Evolutionary conservation across 2,888 invertebrate genomes (phyloP).

Genomic region (Dasysyrphus tricinctus): DNA sequence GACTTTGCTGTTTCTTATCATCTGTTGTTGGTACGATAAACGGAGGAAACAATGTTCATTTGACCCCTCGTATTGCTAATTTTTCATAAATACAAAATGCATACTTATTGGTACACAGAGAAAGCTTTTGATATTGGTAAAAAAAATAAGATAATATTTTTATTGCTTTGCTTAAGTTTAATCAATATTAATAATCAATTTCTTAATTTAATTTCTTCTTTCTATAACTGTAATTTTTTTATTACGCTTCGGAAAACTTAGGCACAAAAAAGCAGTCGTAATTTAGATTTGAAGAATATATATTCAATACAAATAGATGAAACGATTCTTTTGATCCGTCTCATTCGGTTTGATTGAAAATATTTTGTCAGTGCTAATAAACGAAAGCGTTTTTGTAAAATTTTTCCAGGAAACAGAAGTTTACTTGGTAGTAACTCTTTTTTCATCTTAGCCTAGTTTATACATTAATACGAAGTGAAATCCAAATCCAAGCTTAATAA

Average conservation of each 20-base stretch:
- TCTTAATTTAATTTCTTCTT: constrained; percentile 1
- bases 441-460: background rate
- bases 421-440: no score
- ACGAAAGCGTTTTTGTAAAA: no score
- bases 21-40: background rate
- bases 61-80: background rate
- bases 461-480: no score
- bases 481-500: no score
- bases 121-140: background rate
- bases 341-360: background rate
- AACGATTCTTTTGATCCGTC: background rate
- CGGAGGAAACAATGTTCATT: background rate
- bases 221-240: background rate
- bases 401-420: no score
- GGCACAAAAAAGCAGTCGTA: background rate
- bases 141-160: background rate
- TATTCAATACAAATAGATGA: background rate
- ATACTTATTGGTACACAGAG: background rate
- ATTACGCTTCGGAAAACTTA: background rate
- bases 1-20: background rate
- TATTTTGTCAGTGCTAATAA: no score
- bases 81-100: background rate
- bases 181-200: constrained; percentile 9
- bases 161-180: constrained; percentile 40
- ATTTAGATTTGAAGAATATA: background rate